Evolutionary conservation across 2,888 invertebrate species (phyloP).

Genomic region (Oligia fasciuncula): DNA sequence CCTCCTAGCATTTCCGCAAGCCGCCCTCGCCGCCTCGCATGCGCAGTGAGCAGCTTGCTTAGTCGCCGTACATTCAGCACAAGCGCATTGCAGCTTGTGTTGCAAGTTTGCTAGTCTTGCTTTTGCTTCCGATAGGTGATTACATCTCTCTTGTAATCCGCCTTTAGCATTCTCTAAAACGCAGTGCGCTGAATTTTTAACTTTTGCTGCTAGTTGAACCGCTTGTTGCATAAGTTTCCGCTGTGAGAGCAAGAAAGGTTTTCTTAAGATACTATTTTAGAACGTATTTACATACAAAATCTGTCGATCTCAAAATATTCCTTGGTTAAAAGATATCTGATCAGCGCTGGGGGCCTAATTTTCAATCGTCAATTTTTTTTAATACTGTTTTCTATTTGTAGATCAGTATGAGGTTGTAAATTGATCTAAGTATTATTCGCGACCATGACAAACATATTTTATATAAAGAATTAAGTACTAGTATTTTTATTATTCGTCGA

Average conservation of each 20-base stretch:
- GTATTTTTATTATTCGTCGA: too few species aligned
- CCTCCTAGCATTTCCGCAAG: slow-evolving; percentile 90
- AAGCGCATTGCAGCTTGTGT: slow-evolving; percentile 91
- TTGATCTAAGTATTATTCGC: too few species aligned
- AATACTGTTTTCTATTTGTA: too few species aligned
- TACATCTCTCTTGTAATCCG: slow-evolving; percentile 92
- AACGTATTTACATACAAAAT: too few species aligned
- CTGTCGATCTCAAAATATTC: too few species aligned
- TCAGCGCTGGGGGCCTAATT: too few species aligned
- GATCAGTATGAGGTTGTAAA: too few species aligned
- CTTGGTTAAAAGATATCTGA: too few species aligned
- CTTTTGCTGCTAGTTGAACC: slow-evolving; percentile 88
- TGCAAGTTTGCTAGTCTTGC: slow-evolving; percentile 91
- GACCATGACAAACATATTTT: too few species aligned
- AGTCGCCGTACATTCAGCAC: slow-evolving; percentile 91
- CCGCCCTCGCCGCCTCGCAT: slow-evolving; percentile 92
- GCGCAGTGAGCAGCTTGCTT: slow-evolving; percentile 92
- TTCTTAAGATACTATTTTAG: not conserved
- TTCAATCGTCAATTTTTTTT: too few species aligned
- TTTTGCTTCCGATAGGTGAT: slow-evolving; percentile 92
- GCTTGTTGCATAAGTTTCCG: slow-evolving; percentile 86
- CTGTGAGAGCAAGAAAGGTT: slow-evolving; percentile 67
- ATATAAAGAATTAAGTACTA: too few species aligned
- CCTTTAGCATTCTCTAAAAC: slow-evolving; percentile 89
- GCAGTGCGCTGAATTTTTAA: slow-evolving; percentile 91